phyloP scores from a whole-genome alignment of 2,888 invertebrate genomes.

The Dione juno region DNA sequence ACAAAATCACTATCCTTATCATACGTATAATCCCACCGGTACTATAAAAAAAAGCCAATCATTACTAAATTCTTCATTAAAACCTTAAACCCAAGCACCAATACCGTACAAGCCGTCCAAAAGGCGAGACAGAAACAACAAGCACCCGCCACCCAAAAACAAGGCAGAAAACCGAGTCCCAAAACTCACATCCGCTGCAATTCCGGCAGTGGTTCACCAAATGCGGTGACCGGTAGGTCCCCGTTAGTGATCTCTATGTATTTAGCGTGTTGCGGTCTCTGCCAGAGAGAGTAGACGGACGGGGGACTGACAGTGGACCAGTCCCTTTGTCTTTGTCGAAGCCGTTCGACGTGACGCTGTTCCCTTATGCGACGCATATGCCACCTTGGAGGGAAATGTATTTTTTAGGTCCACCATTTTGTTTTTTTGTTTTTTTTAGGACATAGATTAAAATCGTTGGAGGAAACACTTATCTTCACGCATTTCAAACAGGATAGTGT shows the following conservation, averaged over 20 bases:
- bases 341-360: conserved; percentile 91
- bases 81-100: not conserved
- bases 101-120: not conserved
- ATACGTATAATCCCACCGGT: no score
- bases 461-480: no score
- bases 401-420: no score
- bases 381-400: no score
- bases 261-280: conserved; percentile 88
- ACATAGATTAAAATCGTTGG: no score
- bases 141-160: not conserved
- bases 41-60: no score
- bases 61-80: no score
- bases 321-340: conserved; percentile 86
- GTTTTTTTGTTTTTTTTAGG: no score
- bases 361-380: conserved; percentile 95
- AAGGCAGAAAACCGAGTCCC: not conserved
- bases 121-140: not conserved
- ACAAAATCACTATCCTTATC: not conserved
- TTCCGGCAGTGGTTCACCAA: conserved; percentile 90
- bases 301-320: conserved; percentile 65
- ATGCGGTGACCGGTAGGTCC: conserved; percentile 91
- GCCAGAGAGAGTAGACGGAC: conserved; percentile 85
- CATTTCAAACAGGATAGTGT: no score
- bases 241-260: conserved; percentile 89
- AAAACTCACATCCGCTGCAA: conserved; percentile 60